A percentile compares a stretch with the other conserved stretches of the same genome.
Evolutionary conservation across 2,113 vertebrate genomes (phyloP).

Genomic region (Mobula birostris): DNA sequence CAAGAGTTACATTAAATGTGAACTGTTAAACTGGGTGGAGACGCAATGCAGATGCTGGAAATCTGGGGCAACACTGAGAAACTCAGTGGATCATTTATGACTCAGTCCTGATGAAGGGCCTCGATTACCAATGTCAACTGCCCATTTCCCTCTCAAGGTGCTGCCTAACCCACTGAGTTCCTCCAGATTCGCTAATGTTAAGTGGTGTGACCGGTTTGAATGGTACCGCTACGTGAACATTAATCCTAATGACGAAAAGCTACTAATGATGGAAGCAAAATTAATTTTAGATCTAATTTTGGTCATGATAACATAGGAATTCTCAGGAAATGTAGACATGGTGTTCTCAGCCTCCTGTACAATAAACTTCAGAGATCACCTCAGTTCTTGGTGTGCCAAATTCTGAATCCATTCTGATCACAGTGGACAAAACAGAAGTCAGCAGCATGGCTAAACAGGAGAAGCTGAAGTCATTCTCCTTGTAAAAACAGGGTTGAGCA

Average conservation of each 20-base stretch:
- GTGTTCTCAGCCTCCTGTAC: neutral
- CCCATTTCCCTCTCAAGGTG: too few species aligned
- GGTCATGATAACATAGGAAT: neutral
- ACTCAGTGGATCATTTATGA: too few species aligned
- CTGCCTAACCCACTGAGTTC: neutral
- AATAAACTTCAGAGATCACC: neutral
- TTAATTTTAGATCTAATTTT: neutral
- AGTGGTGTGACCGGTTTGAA: neutral
- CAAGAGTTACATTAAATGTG: too few species aligned
- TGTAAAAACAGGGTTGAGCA: too few species aligned
- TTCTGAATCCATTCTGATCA: neutral
- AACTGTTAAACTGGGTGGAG: too few species aligned
- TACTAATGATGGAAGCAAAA: neutral
- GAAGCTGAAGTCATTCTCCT: too few species aligned
- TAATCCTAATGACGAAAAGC: neutral
- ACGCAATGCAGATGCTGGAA: too few species aligned
- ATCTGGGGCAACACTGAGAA: too few species aligned
- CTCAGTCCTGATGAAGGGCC: too few species aligned
- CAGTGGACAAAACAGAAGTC: neutral
- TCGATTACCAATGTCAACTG: too few species aligned
- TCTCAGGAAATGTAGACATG: neutral
- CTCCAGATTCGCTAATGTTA: neutral
- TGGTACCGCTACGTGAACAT: neutral
- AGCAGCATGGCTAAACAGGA: neutral
- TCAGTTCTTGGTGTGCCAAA: neutral